Evolutionary conservation across 2,888 invertebrate genomes (phyloP).

Genomic region (Drymonia ruficornis): DNA sequence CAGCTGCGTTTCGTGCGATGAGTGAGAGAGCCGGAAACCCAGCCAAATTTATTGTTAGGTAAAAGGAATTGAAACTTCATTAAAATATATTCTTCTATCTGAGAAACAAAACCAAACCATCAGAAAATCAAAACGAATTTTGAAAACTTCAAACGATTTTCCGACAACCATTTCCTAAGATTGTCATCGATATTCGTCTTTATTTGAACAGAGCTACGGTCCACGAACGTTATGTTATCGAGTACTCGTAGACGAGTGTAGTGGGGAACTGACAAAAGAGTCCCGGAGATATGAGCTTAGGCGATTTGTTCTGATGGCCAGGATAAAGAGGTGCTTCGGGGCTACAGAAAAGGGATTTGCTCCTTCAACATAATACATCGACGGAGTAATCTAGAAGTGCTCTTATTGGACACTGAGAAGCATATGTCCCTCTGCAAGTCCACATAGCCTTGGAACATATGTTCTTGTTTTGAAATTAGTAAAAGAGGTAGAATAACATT

Average conservation of each 20-base stretch:
- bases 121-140: neutral
- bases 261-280: constrained; percentile 66
- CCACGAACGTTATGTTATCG: constrained; percentile 57
- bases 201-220: constrained; percentile 47
- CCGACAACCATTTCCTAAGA: neutral
- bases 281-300: constrained; percentile 51
- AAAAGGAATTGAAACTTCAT: no score
- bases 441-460: neutral
- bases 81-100: no score
- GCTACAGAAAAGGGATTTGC: constrained; percentile 56
- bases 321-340: constrained; percentile 62
- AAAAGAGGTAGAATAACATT: no score
- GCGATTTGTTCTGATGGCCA: constrained; percentile 64
- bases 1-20: no score
- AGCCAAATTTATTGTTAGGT: no score
- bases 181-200: constrained; percentile 20
- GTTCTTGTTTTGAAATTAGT: no score
- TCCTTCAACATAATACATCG: constrained; percentile 24
- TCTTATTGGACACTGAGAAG: neutral
- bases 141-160: neutral
- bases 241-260: constrained; percentile 49
- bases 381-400: neutral
- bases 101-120: no score
- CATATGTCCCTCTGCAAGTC: neutral
- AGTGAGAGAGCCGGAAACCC: no score